Base-by-base conservation (phyloP, 2,888 invertebrate genomes). In the Barypeithes pellucidus region DNA sequence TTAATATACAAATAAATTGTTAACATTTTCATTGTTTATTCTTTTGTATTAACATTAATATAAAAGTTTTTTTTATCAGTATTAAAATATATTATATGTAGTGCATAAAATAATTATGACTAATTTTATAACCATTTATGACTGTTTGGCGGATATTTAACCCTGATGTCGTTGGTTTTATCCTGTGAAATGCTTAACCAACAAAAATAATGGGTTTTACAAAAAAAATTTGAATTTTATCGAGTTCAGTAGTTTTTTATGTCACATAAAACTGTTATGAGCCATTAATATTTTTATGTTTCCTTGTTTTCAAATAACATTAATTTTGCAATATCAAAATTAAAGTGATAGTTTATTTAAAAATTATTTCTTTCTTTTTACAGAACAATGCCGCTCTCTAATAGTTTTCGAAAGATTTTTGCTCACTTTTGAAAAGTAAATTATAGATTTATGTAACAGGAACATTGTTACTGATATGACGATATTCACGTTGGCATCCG, bases 171-270 rank as follows among this genome's bases (percentile, higher is more conserved):
- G n/a, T n/a, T n/a, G n/a, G 22, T 20, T 24, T 50, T 50, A 50
- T 50, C n/a, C 20, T 8, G 50, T 24, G 20, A 24, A 22, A 24
- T 22, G 12, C n/a, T 50, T 20, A 24, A 5, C 20, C 4, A 16
- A 20, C 47, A 9, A 47, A 43, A 47, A 47, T 47, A 47, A 20
- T 18, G 20, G 47, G 2, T 47, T 47, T 47, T n/a, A 18, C n/a
- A 47, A 11, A 47, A 47, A 47, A 47, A 11, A 20, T 47, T 47
- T 2, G 47, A 20, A 20, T 47, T 47, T 47, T 47, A 47, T 47
- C 20, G 1, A 3, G 18, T 47, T 18, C 18, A 20, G 20, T 20
- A 20, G 20, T n/a, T 18, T 47, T 20, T 47, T 20, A 20, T 47
- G 12, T 18, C 20, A 8, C 7, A 47, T 47, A 20, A 47, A 47